phyloP scores from a whole-genome alignment of 2,888 invertebrate genomes.

The Drosophila prolongata region DNA sequence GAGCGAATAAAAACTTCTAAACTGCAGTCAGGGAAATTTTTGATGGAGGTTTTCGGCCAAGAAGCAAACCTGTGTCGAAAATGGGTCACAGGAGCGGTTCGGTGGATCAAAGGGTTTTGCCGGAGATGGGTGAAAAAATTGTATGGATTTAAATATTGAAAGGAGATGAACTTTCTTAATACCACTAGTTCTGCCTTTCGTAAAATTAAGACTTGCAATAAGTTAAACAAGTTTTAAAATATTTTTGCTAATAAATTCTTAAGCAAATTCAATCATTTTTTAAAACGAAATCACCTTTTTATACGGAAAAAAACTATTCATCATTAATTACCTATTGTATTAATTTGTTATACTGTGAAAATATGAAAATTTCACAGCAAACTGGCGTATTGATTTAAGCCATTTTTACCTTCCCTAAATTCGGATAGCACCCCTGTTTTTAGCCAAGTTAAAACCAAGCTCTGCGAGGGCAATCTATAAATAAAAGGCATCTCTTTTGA shows the following conservation, averaged over 20 bases:
- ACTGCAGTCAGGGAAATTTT: constrained; percentile 54
- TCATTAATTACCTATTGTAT: too few relatives aligned
- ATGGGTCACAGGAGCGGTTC: constrained; percentile 57
- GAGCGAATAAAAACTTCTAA: constrained; percentile 45
- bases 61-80: constrained; percentile 33
- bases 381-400: background rate
- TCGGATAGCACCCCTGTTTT: background rate
- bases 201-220: too few relatives aligned
- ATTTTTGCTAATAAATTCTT: too few relatives aligned
- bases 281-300: too few relatives aligned
- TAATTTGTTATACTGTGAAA: too few relatives aligned
- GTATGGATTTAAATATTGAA: too few relatives aligned
- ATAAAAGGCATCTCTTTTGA: constrained; percentile 71
- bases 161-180: too few relatives aligned
- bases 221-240: too few relatives aligned
- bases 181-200: too few relatives aligned
- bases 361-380: background rate
- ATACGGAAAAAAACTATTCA: too few relatives aligned
- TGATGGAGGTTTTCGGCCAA: constrained; percentile 61
- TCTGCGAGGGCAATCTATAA: constrained; percentile 56
- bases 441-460: constrained; percentile 12
- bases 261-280: too few relatives aligned
- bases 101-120: background rate
- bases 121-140: background rate
- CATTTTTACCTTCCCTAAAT: background rate